Conservation (phyloP, 2,797 vertebrate species). For the Cynopterus sphinx region DNA sequence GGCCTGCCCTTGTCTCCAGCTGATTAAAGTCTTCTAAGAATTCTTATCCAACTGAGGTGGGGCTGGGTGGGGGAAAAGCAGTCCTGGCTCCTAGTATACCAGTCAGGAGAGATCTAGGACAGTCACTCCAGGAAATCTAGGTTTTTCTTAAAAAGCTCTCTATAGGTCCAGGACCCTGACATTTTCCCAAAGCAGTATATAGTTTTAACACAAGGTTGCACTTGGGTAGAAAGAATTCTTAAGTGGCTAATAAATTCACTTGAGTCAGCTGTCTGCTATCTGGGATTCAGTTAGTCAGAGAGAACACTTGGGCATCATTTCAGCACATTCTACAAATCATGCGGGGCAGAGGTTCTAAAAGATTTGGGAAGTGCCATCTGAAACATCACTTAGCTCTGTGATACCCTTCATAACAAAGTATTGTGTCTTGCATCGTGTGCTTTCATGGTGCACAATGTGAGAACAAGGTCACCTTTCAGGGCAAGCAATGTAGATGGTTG, state of each 20-base stretch:
- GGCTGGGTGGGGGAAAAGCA: too few relatives aligned
- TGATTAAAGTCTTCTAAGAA: neutral
- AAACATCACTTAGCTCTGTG: neutral
- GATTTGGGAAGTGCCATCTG: neutral
- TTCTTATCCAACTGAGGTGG: neutral
- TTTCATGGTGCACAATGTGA: neutral
- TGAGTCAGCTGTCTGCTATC: neutral
- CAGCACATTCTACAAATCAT: neutral
- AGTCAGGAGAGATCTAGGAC: neutral
- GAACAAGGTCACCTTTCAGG: neutral
- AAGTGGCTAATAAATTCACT: neutral
- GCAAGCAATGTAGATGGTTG: neutral
- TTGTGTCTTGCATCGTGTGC: neutral
- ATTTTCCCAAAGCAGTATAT: neutral
- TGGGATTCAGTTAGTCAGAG: neutral
- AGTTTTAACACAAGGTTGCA: neutral
- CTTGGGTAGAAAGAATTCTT: neutral
- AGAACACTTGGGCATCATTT: neutral
- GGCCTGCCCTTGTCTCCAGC: neutral
- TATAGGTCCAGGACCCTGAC: neutral
- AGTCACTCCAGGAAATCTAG: neutral
- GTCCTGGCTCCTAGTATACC: neutral
- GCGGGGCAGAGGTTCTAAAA: neutral
- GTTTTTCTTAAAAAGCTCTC: neutral
- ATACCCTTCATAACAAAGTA: neutral